These are phyloP conservation scores for Drosophila phalerata DNA, from an alignment of 2,888 invertebrate genomes.

Conservation along the genomic window DNA sequence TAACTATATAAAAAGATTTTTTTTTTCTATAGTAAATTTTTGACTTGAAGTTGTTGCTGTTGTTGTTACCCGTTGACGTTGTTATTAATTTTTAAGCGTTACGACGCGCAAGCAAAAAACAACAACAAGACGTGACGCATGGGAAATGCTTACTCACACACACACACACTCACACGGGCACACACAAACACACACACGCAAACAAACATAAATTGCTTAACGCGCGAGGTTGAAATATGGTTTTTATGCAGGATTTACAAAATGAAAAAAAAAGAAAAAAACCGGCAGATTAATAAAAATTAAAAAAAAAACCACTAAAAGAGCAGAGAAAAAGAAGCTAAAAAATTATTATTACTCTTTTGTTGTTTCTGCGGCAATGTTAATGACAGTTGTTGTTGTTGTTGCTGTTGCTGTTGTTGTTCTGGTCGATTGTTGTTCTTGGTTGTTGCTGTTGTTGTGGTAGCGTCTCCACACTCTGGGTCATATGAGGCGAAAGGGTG, in stretches of 20 bases:
- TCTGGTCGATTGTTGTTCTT: constrained; percentile 18
- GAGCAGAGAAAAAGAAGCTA: constrained; percentile 55
- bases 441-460: constrained; percentile 22
- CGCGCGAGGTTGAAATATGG: constrained; percentile 37
- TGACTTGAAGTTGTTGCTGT: constrained; percentile 9
- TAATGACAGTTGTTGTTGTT: constrained; percentile 56
- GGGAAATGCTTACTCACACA: constrained; percentile 44
- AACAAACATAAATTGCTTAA: constrained; percentile 27
- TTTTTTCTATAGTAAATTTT: neutral
- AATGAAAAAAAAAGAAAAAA: constrained; percentile 44
- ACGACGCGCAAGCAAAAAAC: constrained; percentile 46
- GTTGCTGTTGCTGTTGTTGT: constrained; percentile 34
- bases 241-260: constrained; percentile 74
- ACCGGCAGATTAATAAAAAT: constrained; percentile 33
- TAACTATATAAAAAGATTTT: too few relatives aligned
- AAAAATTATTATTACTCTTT: constrained; percentile 61
- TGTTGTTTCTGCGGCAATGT: constrained; percentile 51
- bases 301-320: constrained; percentile 50
- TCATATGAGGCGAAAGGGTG: constrained; percentile 48
- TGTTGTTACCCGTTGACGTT: constrained; percentile 42
- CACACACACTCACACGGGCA: constrained; percentile 26
- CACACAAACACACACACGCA: constrained; percentile 23
- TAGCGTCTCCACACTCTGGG: constrained; percentile 37
- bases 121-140: constrained; percentile 42
- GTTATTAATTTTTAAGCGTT: constrained; percentile 74